phyloP scores from a whole-genome alignment of 2,113 vertebrate genomes.

The Hiodon tergisus region DNA sequence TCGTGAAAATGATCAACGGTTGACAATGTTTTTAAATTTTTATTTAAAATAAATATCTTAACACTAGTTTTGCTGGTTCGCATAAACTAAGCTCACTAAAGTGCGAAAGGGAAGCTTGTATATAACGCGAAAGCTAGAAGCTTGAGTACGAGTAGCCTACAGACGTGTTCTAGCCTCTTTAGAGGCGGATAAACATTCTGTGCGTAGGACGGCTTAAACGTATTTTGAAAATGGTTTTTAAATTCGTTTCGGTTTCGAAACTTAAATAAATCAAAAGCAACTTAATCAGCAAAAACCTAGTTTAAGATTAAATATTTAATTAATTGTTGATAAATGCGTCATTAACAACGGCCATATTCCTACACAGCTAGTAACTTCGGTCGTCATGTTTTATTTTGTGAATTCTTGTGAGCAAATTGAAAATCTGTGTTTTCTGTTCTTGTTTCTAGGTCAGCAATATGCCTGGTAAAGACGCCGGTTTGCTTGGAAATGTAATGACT shows the following conservation, averaged over 20 bases:
- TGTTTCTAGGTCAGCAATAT: constrained; percentile 64
- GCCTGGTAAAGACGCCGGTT: constrained; percentile 59
- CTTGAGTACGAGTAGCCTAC: too few relatives aligned
- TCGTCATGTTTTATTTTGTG: constrained; percentile 10
- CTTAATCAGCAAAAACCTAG: too few relatives aligned
- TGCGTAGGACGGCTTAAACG: not conserved
- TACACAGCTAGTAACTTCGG: not conserved
- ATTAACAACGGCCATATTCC: not conserved
- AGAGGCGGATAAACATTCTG: not conserved
- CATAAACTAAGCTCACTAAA: too few relatives aligned
- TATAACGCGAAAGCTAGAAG: too few relatives aligned
- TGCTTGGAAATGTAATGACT: constrained; percentile 59
- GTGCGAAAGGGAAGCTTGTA: too few relatives aligned
- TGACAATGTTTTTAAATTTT: too few relatives aligned
- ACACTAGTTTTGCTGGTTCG: too few relatives aligned
- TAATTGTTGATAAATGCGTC: not conserved
- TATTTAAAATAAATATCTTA: too few relatives aligned
- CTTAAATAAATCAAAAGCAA: too few relatives aligned
- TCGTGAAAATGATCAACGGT: too few relatives aligned
- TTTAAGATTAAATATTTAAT: not conserved
- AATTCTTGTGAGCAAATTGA: constrained; percentile 10
- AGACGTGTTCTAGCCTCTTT: too few relatives aligned
- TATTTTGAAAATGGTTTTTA: not conserved
- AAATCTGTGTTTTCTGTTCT: constrained; percentile 29
- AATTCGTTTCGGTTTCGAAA: too few relatives aligned